Conservation (phyloP, 35 echinoderm and acorn worm species). For the Ophiothrix spiculata region DNA sequence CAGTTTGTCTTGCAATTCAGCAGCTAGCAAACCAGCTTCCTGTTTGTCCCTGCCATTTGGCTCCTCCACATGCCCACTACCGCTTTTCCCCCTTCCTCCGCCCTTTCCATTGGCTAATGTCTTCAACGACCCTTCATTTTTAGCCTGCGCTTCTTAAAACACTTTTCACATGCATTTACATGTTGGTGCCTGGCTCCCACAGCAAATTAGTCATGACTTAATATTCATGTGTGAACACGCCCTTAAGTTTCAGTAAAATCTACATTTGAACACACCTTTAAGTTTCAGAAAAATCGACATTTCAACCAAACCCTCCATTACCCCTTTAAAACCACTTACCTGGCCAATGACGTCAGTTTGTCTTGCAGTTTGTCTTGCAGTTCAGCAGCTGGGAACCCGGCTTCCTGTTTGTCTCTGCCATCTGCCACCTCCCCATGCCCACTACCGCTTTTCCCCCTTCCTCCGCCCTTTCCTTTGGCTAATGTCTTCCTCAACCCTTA, state of each 20-base stretch:
- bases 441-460: neutral
- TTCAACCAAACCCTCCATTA: neutral
- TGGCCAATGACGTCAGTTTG: conserved; percentile 31
- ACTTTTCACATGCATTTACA: too few relatives aligned
- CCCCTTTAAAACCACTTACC: conserved; percentile 24
- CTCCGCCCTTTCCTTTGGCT: conserved; percentile 12
- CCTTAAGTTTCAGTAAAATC: too few relatives aligned
- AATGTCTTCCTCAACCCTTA: conserved; percentile 33
- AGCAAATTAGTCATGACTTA: too few relatives aligned
- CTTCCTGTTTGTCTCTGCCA: neutral
- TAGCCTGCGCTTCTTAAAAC: conserved; percentile 30
- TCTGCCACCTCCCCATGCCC: neutral
- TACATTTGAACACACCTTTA: too few relatives aligned
- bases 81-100: conserved; percentile 13
- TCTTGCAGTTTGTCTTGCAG: conserved; percentile 37
- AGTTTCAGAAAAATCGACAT: too few relatives aligned
- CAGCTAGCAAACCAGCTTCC: neutral
- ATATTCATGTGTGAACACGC: too few relatives aligned
- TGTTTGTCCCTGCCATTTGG: neutral
- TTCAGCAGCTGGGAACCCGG: neutral
- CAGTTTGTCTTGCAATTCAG: conserved; percentile 31
- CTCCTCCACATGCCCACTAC: neutral
- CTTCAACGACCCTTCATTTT: conserved; percentile 55
- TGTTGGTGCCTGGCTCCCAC: too few relatives aligned
- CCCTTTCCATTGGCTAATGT: conserved; percentile 3